Base-by-base conservation (phyloP, 2,113 vertebrate species). In the Tylochromis polylepis region DNA sequence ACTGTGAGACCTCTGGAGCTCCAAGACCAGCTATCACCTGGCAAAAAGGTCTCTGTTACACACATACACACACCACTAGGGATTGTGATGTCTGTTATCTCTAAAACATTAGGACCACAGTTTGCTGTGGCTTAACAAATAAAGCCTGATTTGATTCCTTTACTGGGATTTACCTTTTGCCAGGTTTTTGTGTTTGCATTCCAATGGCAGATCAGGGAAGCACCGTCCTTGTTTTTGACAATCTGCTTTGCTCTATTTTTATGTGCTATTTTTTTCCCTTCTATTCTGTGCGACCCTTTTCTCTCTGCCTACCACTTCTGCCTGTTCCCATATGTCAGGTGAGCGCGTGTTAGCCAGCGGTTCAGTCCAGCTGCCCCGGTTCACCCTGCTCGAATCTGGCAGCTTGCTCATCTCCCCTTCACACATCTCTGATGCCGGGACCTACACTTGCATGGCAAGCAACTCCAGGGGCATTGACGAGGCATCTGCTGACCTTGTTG, bases 1-100 rank as follows among this genome's bases (percentile, higher is more conserved):
- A 97, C 86, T 99, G 99, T 1, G 98, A 99, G 96, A 99, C 99
- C 29, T 98, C 98, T 0, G 99, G 99, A 70, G 99, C 99, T 0
- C 99, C 99, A 0, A 96, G 98, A 51, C 99, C 99, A 0, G 98
- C 98, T 84, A 99, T 99, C 96, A 98, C 98, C 11, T 99, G 98
- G 98, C 98, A 99, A 95, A 99, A 98, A 97, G 98, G 99, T 99
- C 41, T 79, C 15, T 5, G 20, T 36, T 24, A 4, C 62, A 59
- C 27, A 62, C 87, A 41, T 59, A 53, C 46, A 5, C 24, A 2
- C 83, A 79, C 72, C 36, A 29, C 43, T 3, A 2, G 67, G 34
- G 88, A 91, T 91, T 85, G 91, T n/a, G 65, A 81, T 10, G 57
- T 84, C 79, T 34, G 56, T 89, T 90, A 81, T 94, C 84, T 83